Percentiles rank a stretch among this genome's conserved stretches.
phyloP scores from a whole-genome alignment of 2,113 vertebrate genomes.

The Apteryx owenii region DNA sequence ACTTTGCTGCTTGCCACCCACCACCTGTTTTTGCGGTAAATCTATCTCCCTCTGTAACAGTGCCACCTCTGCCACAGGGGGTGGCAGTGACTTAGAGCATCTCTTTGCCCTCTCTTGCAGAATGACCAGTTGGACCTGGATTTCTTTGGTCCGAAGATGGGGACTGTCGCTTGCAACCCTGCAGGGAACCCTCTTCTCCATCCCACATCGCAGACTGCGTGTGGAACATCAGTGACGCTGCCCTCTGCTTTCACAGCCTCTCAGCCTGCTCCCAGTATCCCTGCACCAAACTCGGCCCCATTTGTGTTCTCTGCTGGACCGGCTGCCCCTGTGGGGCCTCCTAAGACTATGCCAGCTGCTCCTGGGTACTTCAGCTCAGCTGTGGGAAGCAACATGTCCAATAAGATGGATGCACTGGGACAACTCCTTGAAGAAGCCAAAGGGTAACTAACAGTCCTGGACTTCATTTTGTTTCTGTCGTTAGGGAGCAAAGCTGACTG shows the following conservation, averaged over 20 bases:
- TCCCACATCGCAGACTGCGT: constrained; percentile 10
- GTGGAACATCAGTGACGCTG: constrained; percentile 36
- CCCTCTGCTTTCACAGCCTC: constrained; percentile 61
- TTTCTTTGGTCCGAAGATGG: constrained; percentile 76
- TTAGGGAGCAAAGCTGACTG: not conserved
- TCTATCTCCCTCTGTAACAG: not conserved
- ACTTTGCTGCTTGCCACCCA: constrained; percentile 18
- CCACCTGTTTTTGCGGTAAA: not conserved
- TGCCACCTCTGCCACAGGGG: not conserved
- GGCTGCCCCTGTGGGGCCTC: constrained; percentile 4
- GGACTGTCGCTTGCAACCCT: constrained; percentile 50
- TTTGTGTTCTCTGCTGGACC: constrained; percentile 68
- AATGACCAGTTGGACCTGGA: constrained; percentile 77
- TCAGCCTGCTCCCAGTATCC: constrained; percentile 39
- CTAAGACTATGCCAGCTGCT: constrained; percentile 46
- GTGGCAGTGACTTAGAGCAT: not conserved
- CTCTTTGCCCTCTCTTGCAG: constrained; percentile 49
- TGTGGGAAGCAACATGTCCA: constrained; percentile 33
- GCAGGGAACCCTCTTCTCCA: constrained; percentile 57
- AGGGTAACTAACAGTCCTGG: constrained; percentile 71
- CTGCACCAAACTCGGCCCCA: constrained; percentile 38
- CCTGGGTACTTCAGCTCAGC: constrained; percentile 34
- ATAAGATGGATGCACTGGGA: constrained; percentile 73
- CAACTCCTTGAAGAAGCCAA: constrained; percentile 79
- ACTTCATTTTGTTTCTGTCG: not conserved